Conservation (phyloP, 1,140 invertebrate species). For the Heterodera carotae region DNA sequence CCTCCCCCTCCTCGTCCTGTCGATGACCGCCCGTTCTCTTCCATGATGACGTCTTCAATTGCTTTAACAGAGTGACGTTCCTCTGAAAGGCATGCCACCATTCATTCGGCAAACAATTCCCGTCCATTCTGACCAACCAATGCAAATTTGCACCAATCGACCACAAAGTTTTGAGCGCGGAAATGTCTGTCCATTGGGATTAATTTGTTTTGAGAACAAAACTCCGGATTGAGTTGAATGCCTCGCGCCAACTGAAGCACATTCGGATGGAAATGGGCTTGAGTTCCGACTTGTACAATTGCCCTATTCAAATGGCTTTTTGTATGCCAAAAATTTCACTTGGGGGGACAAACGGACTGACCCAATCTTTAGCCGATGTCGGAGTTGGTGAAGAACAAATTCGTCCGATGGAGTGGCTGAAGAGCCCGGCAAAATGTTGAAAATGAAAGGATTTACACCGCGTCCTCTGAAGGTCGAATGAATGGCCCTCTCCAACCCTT, state of each 20-base stretch:
- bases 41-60: conserved; percentile 15
- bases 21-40: conserved; percentile 7
- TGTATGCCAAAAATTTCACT: neutral
- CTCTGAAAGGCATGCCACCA: conserved; percentile 43
- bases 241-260: conserved; percentile 48
- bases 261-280: conserved; percentile 58
- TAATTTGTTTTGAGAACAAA: conserved; percentile 45
- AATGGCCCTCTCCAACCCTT: conserved; percentile 53
- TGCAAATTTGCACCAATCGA: conserved; percentile 60
- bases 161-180: conserved; percentile 35
- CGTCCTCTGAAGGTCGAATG: conserved; percentile 56
- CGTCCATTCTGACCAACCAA: conserved; percentile 48
- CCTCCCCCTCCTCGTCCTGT: conserved; percentile 18
- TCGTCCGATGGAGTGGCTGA: conserved; percentile 18
- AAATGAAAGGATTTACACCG: conserved; percentile 63
- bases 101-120: neutral
- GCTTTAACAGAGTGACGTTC: conserved; percentile 52
- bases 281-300: conserved; percentile 59
- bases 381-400: conserved; percentile 31
- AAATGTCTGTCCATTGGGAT: conserved; percentile 60
- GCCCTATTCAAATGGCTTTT: conserved; percentile 31
- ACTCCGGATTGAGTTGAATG: conserved; percentile 51
- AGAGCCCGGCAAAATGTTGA: conserved; percentile 47
- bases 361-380: conserved; percentile 29
- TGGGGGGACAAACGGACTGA: too few species aligned